Evolutionary conservation across 2,797 vertebrate species (phyloP).

Genomic region (Labeo calbasu): DNA sequence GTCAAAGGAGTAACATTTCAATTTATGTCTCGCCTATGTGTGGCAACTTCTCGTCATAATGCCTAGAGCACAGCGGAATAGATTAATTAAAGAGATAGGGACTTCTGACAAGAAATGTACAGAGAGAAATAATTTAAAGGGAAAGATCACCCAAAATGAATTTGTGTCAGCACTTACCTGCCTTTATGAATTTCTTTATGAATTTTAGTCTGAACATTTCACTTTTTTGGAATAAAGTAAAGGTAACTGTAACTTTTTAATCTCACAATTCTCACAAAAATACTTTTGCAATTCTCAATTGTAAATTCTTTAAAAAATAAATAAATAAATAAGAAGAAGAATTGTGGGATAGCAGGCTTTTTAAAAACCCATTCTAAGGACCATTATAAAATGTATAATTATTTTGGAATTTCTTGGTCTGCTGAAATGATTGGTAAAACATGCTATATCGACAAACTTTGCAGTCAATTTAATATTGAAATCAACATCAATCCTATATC

Average conservation of each 20-base stretch:
- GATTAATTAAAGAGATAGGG: constrained; percentile 25
- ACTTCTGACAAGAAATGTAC: neutral
- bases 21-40: constrained; percentile 9
- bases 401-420: neutral
- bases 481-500: neutral
- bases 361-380: no score
- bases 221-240: neutral
- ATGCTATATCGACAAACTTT: constrained; percentile 16
- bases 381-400: neutral
- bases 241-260: neutral
- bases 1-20: constrained; percentile 30
- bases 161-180: no score
- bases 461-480: neutral
- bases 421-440: constrained; percentile 1
- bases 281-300: neutral
- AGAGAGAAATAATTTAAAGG: neutral
- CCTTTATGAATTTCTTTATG: neutral
- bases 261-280: neutral
- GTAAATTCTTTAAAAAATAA: no score
- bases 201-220: neutral
- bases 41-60: neutral
- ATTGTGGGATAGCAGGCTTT: neutral
- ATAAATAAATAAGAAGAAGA: no score
- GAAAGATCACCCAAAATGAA: neutral
- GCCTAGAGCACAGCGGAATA: neutral